Conservation (phyloP, 2,113 vertebrate species). For the Hemichromis elongatus region DNA sequence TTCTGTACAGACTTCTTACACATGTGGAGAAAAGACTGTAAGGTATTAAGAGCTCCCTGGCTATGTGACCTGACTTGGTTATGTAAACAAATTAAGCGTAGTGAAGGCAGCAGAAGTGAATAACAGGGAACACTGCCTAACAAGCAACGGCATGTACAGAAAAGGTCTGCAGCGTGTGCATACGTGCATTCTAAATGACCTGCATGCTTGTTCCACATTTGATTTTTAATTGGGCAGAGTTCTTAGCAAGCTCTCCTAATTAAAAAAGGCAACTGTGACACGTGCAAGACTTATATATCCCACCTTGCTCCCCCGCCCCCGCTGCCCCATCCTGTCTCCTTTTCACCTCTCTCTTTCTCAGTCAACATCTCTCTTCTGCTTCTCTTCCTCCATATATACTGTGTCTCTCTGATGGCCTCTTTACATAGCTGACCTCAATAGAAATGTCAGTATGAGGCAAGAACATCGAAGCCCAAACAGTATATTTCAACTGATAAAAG, state of each 20-base stretch:
- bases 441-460: constrained; percentile 20
- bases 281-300: not conserved
- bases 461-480: constrained; percentile 11
- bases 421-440: constrained; percentile 36
- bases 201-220: constrained; percentile 48
- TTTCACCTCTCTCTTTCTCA: not conserved
- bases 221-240: constrained; percentile 59
- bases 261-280: constrained; percentile 44
- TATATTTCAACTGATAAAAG: constrained; percentile 19
- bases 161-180: not conserved
- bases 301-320: not conserved
- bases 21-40: not conserved
- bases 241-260: constrained; percentile 34
- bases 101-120: constrained; percentile 16
- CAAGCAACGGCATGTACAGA: constrained; percentile 46
- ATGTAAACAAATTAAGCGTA: constrained; percentile 61
- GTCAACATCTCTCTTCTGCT: constrained; percentile 18
- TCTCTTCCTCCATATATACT: not conserved
- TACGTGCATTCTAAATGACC: constrained; percentile 31
- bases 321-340: not conserved
- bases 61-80: constrained; percentile 53
- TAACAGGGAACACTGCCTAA: constrained; percentile 52
- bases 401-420: constrained; percentile 21
- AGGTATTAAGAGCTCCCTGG: not conserved
- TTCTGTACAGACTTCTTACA: not conserved